Conservation (phyloP, 1,140 invertebrate genomes). For the Cydia pomonella region DNA sequence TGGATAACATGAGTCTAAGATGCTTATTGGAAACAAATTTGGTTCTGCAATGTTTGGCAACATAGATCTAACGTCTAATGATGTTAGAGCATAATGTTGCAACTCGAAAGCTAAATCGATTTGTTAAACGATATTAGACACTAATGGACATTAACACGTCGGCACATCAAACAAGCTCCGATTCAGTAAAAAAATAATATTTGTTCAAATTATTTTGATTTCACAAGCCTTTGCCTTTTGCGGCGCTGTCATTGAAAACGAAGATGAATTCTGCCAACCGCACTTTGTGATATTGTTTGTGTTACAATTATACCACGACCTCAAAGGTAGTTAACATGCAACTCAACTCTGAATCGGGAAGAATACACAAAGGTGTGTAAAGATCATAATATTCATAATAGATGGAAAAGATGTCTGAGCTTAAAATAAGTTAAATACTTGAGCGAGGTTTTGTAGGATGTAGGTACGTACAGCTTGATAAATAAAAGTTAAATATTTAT, state of each 20-base stretch:
- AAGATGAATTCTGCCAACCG: constrained; percentile 44
- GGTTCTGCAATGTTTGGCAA: too few species aligned
- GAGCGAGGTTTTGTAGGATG: not conserved
- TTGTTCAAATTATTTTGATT: constrained; percentile 47
- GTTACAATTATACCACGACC: constrained; percentile 33
- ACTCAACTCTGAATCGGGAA: constrained; percentile 44
- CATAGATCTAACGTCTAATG: not conserved
- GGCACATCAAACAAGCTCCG: constrained; percentile 12
- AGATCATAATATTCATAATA: constrained; percentile 41
- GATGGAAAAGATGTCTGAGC: constrained; percentile 24
- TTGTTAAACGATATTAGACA: constrained; percentile 6
- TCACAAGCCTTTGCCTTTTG: constrained; percentile 59
- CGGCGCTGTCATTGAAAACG: constrained; percentile 57
- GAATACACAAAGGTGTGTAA: constrained; percentile 44
- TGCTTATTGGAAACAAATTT: too few species aligned
- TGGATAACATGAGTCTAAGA: not conserved
- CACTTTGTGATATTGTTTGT: constrained; percentile 40
- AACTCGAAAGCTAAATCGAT: constrained; percentile 2
- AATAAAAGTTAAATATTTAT: not conserved
- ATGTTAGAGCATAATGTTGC: not conserved
- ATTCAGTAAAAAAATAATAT: constrained; percentile 35
- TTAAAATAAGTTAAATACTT: constrained; percentile 31
- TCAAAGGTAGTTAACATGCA: constrained; percentile 36
- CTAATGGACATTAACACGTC: not conserved
- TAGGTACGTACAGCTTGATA: not conserved